A percentile compares a stretch with the other conserved stretches of the same genome.
Evolutionary conservation across 2,113 vertebrate species (phyloP).

Genomic region (Syngnathus scovelli): DNA sequence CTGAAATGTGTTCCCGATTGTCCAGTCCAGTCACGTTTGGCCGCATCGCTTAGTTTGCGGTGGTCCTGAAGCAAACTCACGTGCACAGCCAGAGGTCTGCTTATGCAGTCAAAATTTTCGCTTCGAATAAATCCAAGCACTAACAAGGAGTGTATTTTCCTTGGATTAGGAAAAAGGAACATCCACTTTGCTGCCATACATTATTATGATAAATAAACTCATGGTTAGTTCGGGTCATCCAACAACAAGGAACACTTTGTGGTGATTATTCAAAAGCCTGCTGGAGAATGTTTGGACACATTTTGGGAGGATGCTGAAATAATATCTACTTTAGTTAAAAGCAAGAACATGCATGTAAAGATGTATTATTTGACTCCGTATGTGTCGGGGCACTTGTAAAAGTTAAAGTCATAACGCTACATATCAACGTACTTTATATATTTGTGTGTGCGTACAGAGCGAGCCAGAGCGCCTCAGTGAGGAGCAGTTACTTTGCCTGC

Average conservation of each 20-base stretch:
- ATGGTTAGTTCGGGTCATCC: conserved; percentile 29
- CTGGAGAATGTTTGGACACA: conserved; percentile 10
- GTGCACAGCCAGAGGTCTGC: conserved; percentile 26
- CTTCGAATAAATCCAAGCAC: conserved; percentile 23
- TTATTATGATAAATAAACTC: conserved; percentile 25
- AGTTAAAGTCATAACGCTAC: background rate
- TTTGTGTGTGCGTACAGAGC: conserved; percentile 41
- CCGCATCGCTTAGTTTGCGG: background rate
- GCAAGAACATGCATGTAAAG: background rate
- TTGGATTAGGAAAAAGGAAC: conserved; percentile 42
- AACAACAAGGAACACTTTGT: conserved; percentile 19
- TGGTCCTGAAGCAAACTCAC: conserved; percentile 24
- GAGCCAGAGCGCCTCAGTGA: conserved; percentile 39
- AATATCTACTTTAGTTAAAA: conserved; percentile 3
- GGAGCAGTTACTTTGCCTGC: conserved; percentile 60
- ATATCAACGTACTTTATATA: background rate
- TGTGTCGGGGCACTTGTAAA: conserved; percentile 1
- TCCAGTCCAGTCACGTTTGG: background rate
- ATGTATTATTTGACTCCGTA: background rate
- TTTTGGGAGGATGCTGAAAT: conserved; percentile 15
- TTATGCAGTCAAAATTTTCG: conserved; percentile 39
- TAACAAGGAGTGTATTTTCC: conserved; percentile 34
- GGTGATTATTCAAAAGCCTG: conserved; percentile 26
- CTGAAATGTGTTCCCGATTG: background rate
- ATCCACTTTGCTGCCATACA: conserved; percentile 14